These are phyloP conservation scores for Alectoris magna DNA, from an alignment of 2,797 vertebrate genomes.

Conservation along the genomic window DNA sequence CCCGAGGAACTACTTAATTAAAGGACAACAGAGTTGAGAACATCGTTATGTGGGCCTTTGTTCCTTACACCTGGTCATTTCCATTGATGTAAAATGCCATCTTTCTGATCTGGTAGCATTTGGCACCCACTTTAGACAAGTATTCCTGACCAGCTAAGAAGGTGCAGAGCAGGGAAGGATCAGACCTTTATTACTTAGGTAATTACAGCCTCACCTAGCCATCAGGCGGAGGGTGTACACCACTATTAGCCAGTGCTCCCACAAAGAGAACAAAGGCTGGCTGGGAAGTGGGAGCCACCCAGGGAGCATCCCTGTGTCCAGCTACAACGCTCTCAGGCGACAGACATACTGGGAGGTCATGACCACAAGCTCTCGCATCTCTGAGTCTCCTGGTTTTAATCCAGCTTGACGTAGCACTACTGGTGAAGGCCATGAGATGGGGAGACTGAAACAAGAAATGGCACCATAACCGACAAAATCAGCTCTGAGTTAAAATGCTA, in stretches of 20 bases:
- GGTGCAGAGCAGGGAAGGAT: constrained; percentile 49
- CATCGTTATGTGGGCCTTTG: constrained; percentile 61
- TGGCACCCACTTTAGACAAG: constrained; percentile 62
- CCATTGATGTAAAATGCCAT: constrained; percentile 64
- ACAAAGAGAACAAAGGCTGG: constrained; percentile 68
- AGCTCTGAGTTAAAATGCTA: constrained; percentile 42
- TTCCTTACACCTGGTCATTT: constrained; percentile 70
- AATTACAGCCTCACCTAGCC: constrained; percentile 67
- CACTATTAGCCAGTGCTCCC: constrained; percentile 57
- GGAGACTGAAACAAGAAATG: not conserved
- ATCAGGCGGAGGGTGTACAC: constrained; percentile 39
- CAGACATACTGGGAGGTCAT: constrained; percentile 43
- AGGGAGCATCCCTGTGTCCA: constrained; percentile 51
- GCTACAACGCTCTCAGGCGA: not conserved
- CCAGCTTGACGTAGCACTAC: not conserved
- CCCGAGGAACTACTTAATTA: constrained; percentile 66
- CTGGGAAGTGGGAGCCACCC: constrained; percentile 59
- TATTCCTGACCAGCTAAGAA: constrained; percentile 10
- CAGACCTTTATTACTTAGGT: constrained; percentile 54
- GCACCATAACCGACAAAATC: not conserved
- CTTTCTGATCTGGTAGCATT: constrained; percentile 60
- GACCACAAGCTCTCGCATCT: not conserved
- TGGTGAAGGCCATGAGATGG: constrained; percentile 31
- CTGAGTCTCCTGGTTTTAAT: not conserved
- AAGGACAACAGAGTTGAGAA: constrained; percentile 65